Evolutionary conservation across 2,797 vertebrate species (phyloP).

Genomic region (Tokudaia tokunoshimensis): DNA sequence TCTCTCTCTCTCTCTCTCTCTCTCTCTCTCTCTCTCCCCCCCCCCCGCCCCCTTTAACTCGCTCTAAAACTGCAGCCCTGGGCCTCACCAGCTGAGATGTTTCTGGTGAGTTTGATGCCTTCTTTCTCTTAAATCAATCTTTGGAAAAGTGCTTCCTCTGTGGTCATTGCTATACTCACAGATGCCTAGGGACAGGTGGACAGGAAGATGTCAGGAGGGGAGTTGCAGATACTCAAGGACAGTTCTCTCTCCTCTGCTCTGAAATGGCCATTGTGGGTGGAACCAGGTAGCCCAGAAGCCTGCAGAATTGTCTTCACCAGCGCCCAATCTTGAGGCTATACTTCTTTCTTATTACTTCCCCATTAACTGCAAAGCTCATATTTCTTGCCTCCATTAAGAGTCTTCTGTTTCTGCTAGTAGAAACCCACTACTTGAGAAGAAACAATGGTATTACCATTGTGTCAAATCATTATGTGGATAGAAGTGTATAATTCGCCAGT

Average conservation of each 20-base stretch:
- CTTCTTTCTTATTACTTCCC: not conserved
- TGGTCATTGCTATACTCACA: not conserved
- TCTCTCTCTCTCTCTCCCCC: too few relatives aligned
- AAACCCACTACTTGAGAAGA: not conserved
- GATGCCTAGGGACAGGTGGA: not conserved
- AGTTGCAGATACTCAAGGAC: not conserved
- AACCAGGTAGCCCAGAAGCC: not conserved
- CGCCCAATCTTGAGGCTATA: too few relatives aligned
- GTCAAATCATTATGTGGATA: too few relatives aligned
- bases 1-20: not conserved
- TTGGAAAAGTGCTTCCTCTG: not conserved
- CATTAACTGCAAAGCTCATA: not conserved
- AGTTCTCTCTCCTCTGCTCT: not conserved
- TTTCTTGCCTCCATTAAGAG: not conserved
- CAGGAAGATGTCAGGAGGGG: not conserved
- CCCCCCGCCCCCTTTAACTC: not conserved
- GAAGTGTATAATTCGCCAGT: not conserved
- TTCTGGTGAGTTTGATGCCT: not conserved
- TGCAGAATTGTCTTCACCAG: not conserved
- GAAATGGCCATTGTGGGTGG: not conserved
- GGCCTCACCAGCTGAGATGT: not conserved
- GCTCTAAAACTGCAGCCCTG: not conserved
- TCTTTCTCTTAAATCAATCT: not conserved
- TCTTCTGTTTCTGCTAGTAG: not conserved
- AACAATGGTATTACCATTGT: too few relatives aligned